phyloP scores from a whole-genome alignment of 2,113 vertebrate species.

The Crotalus tigris region DNA sequence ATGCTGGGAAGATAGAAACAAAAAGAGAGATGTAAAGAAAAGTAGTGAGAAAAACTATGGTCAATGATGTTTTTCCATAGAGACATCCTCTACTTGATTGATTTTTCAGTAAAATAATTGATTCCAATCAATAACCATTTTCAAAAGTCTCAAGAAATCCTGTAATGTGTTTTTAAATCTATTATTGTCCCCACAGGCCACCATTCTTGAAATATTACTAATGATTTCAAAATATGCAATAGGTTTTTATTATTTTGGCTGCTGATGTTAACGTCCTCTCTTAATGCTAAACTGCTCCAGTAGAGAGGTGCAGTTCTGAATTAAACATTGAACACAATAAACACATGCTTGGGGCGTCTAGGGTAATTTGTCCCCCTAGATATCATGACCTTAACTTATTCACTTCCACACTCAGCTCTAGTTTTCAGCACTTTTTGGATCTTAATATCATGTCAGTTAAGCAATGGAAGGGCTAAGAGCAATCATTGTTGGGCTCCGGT shows the following conservation, averaged over 20 bases:
- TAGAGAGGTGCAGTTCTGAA: background rate
- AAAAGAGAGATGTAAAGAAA: background rate
- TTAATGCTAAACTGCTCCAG: background rate
- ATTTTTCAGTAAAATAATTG: background rate
- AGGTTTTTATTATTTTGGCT: background rate
- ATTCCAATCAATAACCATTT: background rate
- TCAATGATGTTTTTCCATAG: background rate
- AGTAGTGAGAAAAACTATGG: background rate
- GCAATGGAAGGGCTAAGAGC: background rate
- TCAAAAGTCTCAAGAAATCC: background rate
- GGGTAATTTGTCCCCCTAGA: background rate
- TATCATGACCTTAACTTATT: background rate
- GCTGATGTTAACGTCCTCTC: background rate
- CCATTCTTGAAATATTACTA: background rate
- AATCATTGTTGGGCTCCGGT: background rate
- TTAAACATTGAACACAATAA: background rate
- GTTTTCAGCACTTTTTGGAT: background rate
- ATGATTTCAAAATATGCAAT: background rate
- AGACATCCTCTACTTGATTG: background rate
- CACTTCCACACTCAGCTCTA: background rate
- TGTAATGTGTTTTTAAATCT: background rate
- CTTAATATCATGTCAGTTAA: background rate
- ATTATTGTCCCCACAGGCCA: background rate
- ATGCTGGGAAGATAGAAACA: background rate
- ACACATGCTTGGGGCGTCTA: background rate